Conservation (phyloP, 2,888 invertebrate species). For the Germaria angustata region DNA sequence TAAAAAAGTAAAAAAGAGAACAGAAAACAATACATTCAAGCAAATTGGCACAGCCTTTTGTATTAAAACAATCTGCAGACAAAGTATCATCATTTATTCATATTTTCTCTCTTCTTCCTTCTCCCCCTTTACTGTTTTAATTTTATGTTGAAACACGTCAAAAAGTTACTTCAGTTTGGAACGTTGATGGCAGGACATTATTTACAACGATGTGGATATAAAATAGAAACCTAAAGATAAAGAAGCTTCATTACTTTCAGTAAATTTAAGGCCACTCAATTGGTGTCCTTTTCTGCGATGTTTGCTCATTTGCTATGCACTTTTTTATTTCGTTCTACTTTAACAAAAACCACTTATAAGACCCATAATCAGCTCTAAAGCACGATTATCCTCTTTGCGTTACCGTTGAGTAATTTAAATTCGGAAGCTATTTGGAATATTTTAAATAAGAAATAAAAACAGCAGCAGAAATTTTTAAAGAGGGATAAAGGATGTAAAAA, state of each 20-base stretch:
- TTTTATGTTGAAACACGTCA: conserved; percentile 54
- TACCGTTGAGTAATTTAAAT: conserved; percentile 55
- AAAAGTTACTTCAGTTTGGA: conserved; percentile 44
- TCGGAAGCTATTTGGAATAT: conserved; percentile 49
- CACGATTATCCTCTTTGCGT: conserved; percentile 66
- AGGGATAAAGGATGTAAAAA: neutral
- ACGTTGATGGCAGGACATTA: conserved; percentile 35
- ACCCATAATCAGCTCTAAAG: conserved; percentile 66
- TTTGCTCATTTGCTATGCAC: neutral
- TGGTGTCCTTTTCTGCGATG: conserved; percentile 49
- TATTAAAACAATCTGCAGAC: conserved; percentile 40
- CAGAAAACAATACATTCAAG: conserved; percentile 39
- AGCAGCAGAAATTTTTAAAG: neutral
- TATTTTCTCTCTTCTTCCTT: conserved; percentile 20
- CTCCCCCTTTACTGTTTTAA: neutral
- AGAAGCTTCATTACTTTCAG: conserved; percentile 61
- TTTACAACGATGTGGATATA: conserved; percentile 14
- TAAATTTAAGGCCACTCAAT: conserved; percentile 52
- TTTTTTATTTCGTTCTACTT: conserved; percentile 15
- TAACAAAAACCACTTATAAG: conserved; percentile 55
- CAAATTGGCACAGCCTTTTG: conserved; percentile 60
- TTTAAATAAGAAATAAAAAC: neutral
- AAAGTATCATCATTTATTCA: conserved; percentile 60
- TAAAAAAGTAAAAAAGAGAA: neutral
- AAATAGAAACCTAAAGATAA: conserved; percentile 38